These are phyloP conservation scores for Clarias fuscus DNA, from an alignment of 2,797 vertebrate species.

Conservation along the genomic window DNA sequence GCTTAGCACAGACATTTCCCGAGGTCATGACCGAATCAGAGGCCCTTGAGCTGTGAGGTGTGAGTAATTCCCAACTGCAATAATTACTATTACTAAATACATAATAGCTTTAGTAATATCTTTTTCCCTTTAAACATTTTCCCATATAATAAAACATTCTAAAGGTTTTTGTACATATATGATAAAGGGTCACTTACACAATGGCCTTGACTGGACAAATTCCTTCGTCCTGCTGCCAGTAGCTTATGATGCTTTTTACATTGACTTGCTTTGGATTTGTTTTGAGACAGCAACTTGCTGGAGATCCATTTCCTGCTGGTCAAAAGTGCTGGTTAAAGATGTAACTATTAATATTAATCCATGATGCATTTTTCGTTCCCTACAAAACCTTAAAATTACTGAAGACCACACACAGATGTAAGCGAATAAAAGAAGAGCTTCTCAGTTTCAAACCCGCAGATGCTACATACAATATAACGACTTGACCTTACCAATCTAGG, in stretches of 20 bases:
- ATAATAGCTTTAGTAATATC: not conserved
- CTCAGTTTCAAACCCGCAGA: slow-evolving; percentile 5
- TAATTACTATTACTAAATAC: slow-evolving; percentile 4
- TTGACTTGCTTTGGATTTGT: fast-evolving
- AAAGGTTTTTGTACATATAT: not conserved
- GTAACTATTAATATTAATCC: not conserved
- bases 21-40: not conserved
- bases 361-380: not conserved
- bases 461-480: not conserved
- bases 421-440: not conserved
- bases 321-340: slow-evolving; percentile 7
- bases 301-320: not conserved
- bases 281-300: not conserved
- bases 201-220: slow-evolving; percentile 52
- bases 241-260: not conserved
- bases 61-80: not conserved
- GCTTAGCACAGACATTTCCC: not conserved
- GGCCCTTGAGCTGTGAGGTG: not conserved
- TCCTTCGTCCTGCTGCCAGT: slow-evolving; percentile 52
- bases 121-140: not conserved
- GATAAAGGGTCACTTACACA: slow-evolving; percentile 58
- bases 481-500: slow-evolving; percentile 28
- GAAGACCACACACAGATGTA: not conserved
- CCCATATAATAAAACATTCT: not conserved
- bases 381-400: not conserved